These are phyloP conservation scores for Hymenopus coronatus DNA, from an alignment of 2,888 invertebrate species.

Conservation along the genomic window DNA sequence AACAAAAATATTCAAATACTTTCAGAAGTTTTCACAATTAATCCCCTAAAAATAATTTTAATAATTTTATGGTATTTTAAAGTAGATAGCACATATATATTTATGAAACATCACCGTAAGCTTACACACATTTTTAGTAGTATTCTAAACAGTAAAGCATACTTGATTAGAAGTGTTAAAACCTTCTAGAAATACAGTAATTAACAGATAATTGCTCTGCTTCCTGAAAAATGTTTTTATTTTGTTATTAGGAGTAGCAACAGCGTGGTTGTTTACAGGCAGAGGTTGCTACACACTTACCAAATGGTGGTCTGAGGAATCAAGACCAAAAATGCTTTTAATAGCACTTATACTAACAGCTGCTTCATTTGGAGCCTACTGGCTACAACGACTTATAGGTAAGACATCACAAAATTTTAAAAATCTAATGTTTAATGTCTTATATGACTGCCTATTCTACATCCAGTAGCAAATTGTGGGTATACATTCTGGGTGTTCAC, in stretches of 20 bases:
- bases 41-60: no score
- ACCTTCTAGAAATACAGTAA: no score
- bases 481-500: no score
- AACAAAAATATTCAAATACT: no score
- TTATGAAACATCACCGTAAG: background rate
- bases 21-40: no score
- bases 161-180: no score
- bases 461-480: no score
- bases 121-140: background rate
- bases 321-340: conserved; percentile 32
- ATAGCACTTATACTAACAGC: conserved; percentile 42
- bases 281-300: background rate
- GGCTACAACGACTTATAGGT: conserved; percentile 45
- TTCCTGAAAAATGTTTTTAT: background rate
- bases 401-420: background rate
- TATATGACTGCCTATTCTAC: no score
- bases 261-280: background rate
- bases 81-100: no score
- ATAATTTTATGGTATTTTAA: no score
- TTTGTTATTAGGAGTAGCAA: background rate
- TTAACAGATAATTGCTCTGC: no score
- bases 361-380: conserved; percentile 44
- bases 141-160: background rate
- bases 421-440: no score
- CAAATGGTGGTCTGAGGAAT: conserved; percentile 20